Evolutionary conservation across 23 tunicate species (phyloP), one percentile per base, ranked within the genome.

Genomic region (Aplidium turbinatum): DNA sequence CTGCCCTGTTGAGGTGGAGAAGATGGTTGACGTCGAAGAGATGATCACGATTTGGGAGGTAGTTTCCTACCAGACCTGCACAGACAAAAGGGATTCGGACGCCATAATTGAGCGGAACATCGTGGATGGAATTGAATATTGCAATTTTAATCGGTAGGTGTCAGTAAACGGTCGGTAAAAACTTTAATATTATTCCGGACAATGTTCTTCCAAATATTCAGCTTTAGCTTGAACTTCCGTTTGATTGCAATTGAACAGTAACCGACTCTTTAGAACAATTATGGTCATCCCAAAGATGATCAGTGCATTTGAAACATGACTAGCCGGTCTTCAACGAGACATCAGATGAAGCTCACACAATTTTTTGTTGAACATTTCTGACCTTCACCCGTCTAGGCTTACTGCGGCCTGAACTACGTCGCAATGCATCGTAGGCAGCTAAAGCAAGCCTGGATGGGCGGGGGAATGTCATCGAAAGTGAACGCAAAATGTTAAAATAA

Each of bases 381-480:
- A n/a, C 47, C 61, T 47, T 47, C 20, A 3, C 35, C 58, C 58
- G 32, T 34, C 54, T 25, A 57, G 87, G 87, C 87, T 82, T 83
- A 18, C 89, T 75, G 35, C 4, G 31, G 20, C 28, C 89, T 83
- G 87, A 5, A 56, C 34, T 67, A 50, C 63, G 81, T 32, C 1
- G 3, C 5, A 29, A 30, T 22, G 3, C 2, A 40, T 33, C 97
- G 87, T 91, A 91, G 97, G 97, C 97, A 91, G 97, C 97, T 91
- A 91, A 91, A 84, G 97, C 97, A 91, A 91, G 97, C 97, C 97
- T 91, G 38, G 58, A 35, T 50, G 22, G 50, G 50, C 50, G 16
- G 50, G 13, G 50, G 13, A 42, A 9, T 16, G 16, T 9, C 50
- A 16, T 42, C 50, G 50, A 11, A 42, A n/a, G n/a, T n/a, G n/a